phyloP scores from a whole-genome alignment of 1,140 invertebrate genomes.

The Drosophila sproati region DNA sequence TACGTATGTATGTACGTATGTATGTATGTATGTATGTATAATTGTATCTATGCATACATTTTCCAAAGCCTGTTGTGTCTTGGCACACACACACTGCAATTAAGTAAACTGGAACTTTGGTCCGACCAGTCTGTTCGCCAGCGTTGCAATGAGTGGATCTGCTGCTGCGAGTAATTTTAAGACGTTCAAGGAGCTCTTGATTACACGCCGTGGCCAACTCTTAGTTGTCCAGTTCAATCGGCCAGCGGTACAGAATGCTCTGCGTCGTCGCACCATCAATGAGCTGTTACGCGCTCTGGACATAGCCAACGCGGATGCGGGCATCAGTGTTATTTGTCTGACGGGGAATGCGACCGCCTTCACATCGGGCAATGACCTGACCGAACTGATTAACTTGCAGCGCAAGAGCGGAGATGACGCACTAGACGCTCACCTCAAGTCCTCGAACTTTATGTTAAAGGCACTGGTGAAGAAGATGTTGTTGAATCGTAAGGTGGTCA shows the following conservation, averaged over 20 bases:
- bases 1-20: not conserved
- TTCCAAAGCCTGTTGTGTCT: not conserved
- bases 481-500: conserved; percentile 94
- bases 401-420: conserved; percentile 33
- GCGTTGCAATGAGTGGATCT: conserved; percentile 33
- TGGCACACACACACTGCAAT: conserved; percentile 7
- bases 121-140: conserved; percentile 16
- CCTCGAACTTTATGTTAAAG: conserved; percentile 84
- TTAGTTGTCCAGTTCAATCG: conserved; percentile 89
- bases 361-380: conserved; percentile 95
- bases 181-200: conserved; percentile 56
- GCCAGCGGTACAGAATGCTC: conserved; percentile 92
- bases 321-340: conserved; percentile 58
- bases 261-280: conserved; percentile 85
- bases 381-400: conserved; percentile 28
- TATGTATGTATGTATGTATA: not conserved
- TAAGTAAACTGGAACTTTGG: conserved; percentile 12
- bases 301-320: conserved; percentile 47
- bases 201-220: conserved; percentile 47
- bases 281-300: conserved; percentile 66
- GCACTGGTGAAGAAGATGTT: conserved; percentile 93
- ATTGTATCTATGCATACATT: not conserved
- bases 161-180: conserved; percentile 34
- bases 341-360: conserved; percentile 90
- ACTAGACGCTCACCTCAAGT: conserved; percentile 53